phyloP scores from a whole-genome alignment of 2,888 invertebrate species.

The Falcaria lacertinaria region DNA sequence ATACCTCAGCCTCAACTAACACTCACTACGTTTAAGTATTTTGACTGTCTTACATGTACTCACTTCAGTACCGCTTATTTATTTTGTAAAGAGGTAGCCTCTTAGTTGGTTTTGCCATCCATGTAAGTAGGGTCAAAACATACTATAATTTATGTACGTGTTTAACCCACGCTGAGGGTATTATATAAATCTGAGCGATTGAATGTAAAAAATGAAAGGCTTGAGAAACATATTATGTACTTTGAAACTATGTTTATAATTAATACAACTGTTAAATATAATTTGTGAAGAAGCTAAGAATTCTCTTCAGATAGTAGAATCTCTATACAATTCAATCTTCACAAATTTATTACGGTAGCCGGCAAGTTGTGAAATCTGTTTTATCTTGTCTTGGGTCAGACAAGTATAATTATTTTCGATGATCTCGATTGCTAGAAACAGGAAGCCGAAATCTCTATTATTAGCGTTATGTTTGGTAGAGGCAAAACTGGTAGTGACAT shows the following conservation, averaged over 20 bases:
- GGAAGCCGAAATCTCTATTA: neutral
- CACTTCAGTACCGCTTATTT: neutral
- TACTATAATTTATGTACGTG: too few relatives aligned
- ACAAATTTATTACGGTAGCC: neutral
- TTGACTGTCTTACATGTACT: slow-evolving; percentile 7
- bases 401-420: neutral
- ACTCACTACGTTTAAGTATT: slow-evolving; percentile 31
- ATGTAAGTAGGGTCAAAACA: too few relatives aligned
- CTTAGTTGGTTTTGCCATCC: too few relatives aligned
- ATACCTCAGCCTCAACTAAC: slow-evolving; percentile 9
- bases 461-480: neutral
- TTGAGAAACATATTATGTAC: too few relatives aligned
- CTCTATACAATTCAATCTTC: neutral
- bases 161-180: too few relatives aligned
- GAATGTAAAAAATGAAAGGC: too few relatives aligned
- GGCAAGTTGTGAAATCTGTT: neutral
- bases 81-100: neutral
- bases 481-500: neutral
- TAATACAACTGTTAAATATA: too few relatives aligned
- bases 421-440: neutral
- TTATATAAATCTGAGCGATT: too few relatives aligned
- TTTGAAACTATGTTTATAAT: too few relatives aligned
- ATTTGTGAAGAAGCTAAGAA: too few relatives aligned
- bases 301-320: too few relatives aligned
- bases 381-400: neutral